Percentiles rank a stretch among this genome's conserved stretches.
phyloP scores from a whole-genome alignment of 2,797 vertebrate genomes.

The Parauchenoglanis punctatus region DNA sequence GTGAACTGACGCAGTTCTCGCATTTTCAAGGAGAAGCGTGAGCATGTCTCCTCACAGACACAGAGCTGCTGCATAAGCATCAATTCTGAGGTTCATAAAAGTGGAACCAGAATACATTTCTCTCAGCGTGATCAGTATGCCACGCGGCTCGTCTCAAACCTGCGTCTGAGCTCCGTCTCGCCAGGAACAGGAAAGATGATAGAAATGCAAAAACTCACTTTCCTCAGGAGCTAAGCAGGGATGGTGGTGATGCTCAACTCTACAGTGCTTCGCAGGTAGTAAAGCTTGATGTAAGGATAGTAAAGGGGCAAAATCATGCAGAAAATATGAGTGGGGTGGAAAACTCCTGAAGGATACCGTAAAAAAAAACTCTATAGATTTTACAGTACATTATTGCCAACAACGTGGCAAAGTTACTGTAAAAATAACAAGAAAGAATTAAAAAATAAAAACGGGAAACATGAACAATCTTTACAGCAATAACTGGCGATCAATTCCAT shows the following conservation, averaged over 20 bases:
- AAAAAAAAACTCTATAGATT: neutral
- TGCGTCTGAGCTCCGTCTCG: neutral
- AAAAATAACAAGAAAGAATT: neutral
- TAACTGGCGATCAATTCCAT: neutral
- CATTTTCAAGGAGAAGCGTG: constrained; percentile 13
- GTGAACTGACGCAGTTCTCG: neutral
- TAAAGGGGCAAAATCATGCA: neutral
- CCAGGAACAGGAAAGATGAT: neutral
- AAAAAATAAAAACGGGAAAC: neutral
- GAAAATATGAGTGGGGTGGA: neutral
- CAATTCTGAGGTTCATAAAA: constrained; percentile 24
- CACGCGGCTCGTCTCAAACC: constrained; percentile 3
- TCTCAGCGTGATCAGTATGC: constrained; percentile 11
- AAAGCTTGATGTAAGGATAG: neutral
- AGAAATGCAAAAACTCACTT: constrained; percentile 14
- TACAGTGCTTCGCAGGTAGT: neutral
- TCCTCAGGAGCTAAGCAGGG: neutral
- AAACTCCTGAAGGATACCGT: neutral
- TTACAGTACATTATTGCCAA: neutral
- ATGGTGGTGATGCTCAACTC: neutral
- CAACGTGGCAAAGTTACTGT: neutral
- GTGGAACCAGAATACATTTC: constrained; percentile 25
- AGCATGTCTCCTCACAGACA: neutral
- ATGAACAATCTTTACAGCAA: neutral
- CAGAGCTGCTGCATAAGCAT: neutral